Percentiles rank a stretch among this genome's conserved stretches.
These are phyloP conservation scores for Bruchidius siliquastri DNA, from an alignment of 2,888 invertebrate species.

Conservation along the genomic window DNA sequence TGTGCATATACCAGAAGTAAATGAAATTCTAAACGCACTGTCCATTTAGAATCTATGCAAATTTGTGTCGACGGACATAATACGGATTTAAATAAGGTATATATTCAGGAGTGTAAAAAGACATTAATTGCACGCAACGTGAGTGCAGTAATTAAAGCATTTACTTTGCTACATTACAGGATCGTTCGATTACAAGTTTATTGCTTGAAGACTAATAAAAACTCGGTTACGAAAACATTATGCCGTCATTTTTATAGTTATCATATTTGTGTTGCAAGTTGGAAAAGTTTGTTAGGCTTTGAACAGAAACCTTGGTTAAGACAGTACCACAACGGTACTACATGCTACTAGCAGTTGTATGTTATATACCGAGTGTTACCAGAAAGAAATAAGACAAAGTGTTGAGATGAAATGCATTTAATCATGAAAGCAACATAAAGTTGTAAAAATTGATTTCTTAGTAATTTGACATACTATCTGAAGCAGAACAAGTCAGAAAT, in stretches of 20 bases:
- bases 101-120: constrained; percentile 6
- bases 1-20: too few relatives aligned
- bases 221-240: background rate
- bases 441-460: too few relatives aligned
- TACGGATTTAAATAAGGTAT: background rate
- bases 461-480: too few relatives aligned
- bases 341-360: too few relatives aligned
- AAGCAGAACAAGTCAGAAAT: too few relatives aligned
- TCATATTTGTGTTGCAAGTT: background rate
- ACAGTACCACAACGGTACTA: too few relatives aligned
- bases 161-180: constrained; percentile 10
- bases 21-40: background rate
- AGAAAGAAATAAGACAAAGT: too few relatives aligned
- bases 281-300: background rate
- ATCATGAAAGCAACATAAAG: too few relatives aligned
- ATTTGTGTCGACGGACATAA: background rate
- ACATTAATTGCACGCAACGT: constrained; percentile 13
- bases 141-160: constrained; percentile 14
- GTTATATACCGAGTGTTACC: too few relatives aligned
- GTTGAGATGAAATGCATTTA: too few relatives aligned
- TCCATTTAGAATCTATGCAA: background rate
- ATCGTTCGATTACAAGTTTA: constrained; percentile 14
- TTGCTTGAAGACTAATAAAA: constrained; percentile 6
- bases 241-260: background rate
- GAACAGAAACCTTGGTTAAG: too few relatives aligned